Conservation (phyloP, 2,113 vertebrate genomes). For the Machaerirhynchus nigripectus region DNA sequence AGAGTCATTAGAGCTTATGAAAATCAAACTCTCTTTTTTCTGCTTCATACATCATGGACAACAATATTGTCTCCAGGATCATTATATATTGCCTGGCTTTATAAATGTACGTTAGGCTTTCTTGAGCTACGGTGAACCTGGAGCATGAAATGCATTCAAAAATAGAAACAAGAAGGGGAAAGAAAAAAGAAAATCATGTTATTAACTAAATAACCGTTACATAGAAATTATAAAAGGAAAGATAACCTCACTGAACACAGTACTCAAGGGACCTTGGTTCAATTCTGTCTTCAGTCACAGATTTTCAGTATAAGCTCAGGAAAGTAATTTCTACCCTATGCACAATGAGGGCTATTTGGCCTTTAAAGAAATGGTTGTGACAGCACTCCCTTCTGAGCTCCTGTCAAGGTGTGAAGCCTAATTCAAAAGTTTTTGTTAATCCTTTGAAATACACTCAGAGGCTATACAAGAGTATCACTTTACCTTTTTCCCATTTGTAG, state of each 20-base stretch:
- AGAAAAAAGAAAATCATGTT: background rate
- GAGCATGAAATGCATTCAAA: constrained; percentile 37
- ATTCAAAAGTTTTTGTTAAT: constrained; percentile 40
- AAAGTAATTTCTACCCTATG: constrained; percentile 7
- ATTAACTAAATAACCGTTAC: constrained; percentile 24
- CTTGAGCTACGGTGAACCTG: constrained; percentile 32
- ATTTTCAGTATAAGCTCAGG: background rate
- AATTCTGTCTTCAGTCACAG: background rate
- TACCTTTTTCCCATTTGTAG: background rate
- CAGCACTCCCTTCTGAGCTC: background rate
- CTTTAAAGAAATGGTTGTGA: constrained; percentile 10
- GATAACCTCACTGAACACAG: background rate
- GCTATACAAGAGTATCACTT: background rate
- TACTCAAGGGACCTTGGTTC: background rate
- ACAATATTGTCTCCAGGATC: constrained; percentile 48
- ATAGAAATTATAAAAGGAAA: constrained; percentile 2
- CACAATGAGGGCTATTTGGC: constrained; percentile 5
- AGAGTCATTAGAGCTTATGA: constrained; percentile 54
- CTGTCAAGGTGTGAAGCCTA: constrained; percentile 25
- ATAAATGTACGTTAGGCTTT: constrained; percentile 25
- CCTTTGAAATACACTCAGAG: background rate
- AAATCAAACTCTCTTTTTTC: constrained; percentile 61
- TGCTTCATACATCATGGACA: constrained; percentile 47
- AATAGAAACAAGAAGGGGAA: background rate
- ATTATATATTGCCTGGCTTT: constrained; percentile 24